A percentile compares a stretch with the other conserved stretches of the same genome.
Conservation (phyloP, 1,140 invertebrate species). For the Heterodera carotae region DNA sequence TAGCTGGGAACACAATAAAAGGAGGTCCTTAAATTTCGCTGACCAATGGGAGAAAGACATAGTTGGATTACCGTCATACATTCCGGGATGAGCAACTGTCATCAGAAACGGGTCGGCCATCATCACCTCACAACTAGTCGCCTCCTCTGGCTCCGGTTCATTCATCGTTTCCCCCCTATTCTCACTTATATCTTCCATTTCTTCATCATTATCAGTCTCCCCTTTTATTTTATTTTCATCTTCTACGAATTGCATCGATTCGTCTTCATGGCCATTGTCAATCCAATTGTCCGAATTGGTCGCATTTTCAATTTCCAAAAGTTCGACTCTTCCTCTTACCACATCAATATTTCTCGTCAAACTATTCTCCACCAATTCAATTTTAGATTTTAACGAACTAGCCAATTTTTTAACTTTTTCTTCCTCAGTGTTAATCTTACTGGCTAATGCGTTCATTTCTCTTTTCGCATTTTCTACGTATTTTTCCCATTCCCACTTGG, state of each 20-base stretch:
- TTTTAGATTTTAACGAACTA: not conserved
- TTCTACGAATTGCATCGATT: not conserved
- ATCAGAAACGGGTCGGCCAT: not conserved
- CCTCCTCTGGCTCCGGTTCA: not conserved
- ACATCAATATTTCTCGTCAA: not conserved
- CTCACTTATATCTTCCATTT: not conserved
- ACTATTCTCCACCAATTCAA: not conserved
- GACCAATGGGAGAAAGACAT: not conserved
- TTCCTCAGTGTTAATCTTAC: not conserved
- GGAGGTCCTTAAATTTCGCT: not conserved
- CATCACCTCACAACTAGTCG: not conserved
- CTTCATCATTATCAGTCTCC: not conserved
- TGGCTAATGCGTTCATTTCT: not conserved
- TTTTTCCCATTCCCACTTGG: no score
- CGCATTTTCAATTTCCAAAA: not conserved
- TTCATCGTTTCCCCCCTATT: not conserved
- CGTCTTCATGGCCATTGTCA: not conserved
- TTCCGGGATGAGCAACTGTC: not conserved
- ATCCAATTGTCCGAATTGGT: not conserved
- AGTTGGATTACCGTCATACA: not conserved
- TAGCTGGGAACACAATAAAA: not conserved
- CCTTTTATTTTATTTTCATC: not conserved
- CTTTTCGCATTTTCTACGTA: not conserved
- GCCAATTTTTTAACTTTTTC: not conserved
- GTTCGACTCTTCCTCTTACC: not conserved